Conservation (phyloP, 2,888 invertebrate genomes). For the Athetis lepigone region DNA sequence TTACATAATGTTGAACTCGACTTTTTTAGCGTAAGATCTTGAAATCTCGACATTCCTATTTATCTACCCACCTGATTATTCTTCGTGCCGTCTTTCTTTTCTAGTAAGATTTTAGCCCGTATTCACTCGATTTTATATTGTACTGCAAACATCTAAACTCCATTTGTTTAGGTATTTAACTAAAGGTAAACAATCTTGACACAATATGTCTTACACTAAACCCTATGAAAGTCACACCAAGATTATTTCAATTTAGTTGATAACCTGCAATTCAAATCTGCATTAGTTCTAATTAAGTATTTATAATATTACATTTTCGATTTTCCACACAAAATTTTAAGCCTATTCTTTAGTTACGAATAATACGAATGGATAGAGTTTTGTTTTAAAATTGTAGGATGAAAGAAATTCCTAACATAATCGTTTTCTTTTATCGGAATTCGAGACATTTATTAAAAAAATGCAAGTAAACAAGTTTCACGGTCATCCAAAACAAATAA, state of each 20-base stretch:
- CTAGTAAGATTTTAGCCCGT: not conserved
- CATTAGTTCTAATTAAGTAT: too few species aligned
- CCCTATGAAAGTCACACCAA: too few species aligned
- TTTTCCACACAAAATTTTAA: too few species aligned
- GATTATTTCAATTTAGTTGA: too few species aligned
- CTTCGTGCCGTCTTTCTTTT: not conserved
- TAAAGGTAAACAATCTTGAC: too few species aligned
- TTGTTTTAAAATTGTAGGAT: not conserved
- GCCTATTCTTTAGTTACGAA: too few species aligned
- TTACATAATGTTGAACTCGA: slow-evolving; percentile 28
- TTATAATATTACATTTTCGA: too few species aligned
- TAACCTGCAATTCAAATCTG: too few species aligned
- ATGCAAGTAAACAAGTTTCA: slow-evolving; percentile 16
- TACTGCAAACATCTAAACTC: too few species aligned
- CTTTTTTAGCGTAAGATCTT: slow-evolving; percentile 18
- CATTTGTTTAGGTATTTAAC: too few species aligned
- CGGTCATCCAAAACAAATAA: slow-evolving; percentile 8
- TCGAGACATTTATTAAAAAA: slow-evolving; percentile 8
- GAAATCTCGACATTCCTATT: slow-evolving; percentile 23
- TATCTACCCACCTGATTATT: slow-evolving; percentile 30
- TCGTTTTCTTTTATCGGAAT: slow-evolving; percentile 9
- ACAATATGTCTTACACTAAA: too few species aligned
- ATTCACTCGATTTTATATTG: not conserved
- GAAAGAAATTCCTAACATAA: not conserved
- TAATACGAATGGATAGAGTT: too few species aligned